Conservation (phyloP, 1,140 invertebrate genomes). For the Phocides pigmalion region DNA sequence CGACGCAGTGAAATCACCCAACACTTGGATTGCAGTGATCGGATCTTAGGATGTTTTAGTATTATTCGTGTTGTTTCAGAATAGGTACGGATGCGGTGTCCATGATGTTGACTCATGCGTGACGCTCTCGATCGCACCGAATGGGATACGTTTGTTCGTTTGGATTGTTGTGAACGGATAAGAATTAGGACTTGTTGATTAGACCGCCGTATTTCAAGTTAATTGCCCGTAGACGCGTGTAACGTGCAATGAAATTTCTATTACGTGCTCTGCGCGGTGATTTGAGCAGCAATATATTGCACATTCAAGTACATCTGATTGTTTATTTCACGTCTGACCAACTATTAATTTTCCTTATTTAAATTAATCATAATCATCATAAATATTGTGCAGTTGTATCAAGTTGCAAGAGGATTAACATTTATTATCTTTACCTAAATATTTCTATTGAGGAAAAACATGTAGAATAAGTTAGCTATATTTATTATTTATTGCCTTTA, state of each 20-base stretch:
- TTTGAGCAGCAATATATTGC: slow-evolving; percentile 10
- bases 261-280: slow-evolving; percentile 7
- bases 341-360: slow-evolving; percentile 6
- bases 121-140: slow-evolving; percentile 77
- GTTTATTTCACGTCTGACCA: slow-evolving; percentile 4
- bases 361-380: neutral
- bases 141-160: slow-evolving; percentile 60
- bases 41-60: slow-evolving; percentile 68
- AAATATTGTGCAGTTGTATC: no score
- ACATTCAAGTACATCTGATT: slow-evolving; percentile 7
- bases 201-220: slow-evolving; percentile 24
- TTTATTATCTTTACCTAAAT: neutral
- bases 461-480: no score
- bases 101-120: slow-evolving; percentile 80
- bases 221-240: slow-evolving; percentile 25
- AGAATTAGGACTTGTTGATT: slow-evolving; percentile 34
- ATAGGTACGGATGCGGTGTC: slow-evolving; percentile 71
- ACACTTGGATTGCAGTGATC: slow-evolving; percentile 81
- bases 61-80: slow-evolving; percentile 62
- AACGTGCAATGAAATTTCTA: slow-evolving; percentile 26
- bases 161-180: slow-evolving; percentile 27
- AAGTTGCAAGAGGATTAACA: no score
- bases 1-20: slow-evolving; percentile 69
- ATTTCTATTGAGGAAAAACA: neutral
- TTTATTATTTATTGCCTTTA: no score